Percentiles rank a stretch among this genome's conserved stretches.
Evolutionary conservation across 92 coral and sea anemone species (phyloP).

Genomic region (Epizoanthus rinbou): DNA sequence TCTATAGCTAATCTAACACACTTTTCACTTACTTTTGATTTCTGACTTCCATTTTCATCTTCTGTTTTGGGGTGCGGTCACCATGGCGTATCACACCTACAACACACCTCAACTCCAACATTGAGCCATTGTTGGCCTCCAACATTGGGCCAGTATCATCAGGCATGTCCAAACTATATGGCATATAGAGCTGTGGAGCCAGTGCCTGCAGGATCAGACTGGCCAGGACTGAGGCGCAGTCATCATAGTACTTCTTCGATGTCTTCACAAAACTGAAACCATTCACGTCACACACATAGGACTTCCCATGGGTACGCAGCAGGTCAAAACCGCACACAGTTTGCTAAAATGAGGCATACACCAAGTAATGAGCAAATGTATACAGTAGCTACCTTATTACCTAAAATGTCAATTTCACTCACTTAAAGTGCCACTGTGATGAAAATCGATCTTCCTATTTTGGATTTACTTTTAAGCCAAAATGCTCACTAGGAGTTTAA

Average conservation of each 20-base stretch:
- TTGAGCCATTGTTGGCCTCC: constrained; percentile 68
- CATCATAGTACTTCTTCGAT: constrained; percentile 97
- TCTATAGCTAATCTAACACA: too few species aligned
- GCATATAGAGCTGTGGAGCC: constrained; percentile 91
- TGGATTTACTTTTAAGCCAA: too few species aligned
- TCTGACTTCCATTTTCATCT: constrained; percentile 96
- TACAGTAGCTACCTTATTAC: too few species aligned
- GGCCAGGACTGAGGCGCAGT: constrained; percentile 90
- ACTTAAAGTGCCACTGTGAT: too few species aligned
- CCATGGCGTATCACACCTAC: constrained; percentile 96
- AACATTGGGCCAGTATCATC: constrained; percentile 71
- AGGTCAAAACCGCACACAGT: constrained; percentile 99
- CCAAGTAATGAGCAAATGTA: too few species aligned
- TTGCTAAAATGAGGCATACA: constrained; percentile 62
- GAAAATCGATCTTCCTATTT: too few species aligned
- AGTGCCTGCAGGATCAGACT: constrained; percentile 84
- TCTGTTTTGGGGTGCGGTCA: constrained; percentile 97
- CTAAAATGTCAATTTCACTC: too few species aligned
- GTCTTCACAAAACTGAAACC: constrained; percentile 99
- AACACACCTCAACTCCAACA: constrained; percentile 95
- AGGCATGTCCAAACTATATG: constrained; percentile 66
- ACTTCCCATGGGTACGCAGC: constrained; percentile 91
- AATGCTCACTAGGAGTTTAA: too few species aligned
- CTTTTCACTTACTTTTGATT: constrained; percentile 73
- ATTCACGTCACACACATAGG: constrained; percentile 97